Evolutionary conservation across 1,140 invertebrate genomes (phyloP).

Genomic region (Pogonomyrmex californicus): DNA sequence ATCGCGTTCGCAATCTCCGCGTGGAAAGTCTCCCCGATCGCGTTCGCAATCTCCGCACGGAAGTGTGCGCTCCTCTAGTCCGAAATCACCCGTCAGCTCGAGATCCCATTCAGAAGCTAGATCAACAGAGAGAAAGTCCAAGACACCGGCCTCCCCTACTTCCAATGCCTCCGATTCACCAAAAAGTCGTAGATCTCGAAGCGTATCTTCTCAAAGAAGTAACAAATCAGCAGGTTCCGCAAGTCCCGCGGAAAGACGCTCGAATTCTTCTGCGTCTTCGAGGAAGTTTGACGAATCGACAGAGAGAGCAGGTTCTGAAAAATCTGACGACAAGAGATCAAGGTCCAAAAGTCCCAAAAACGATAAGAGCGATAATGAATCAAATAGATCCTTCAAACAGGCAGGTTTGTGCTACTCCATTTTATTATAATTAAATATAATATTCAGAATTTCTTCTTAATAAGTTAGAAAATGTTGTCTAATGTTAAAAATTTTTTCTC

Average conservation of each 20-base stretch:
- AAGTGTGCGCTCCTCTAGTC: slow-evolving; percentile 76
- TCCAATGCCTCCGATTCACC: slow-evolving; percentile 73
- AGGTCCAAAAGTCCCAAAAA: slow-evolving; percentile 84
- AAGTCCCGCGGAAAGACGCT: slow-evolving; percentile 85
- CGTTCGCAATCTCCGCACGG: slow-evolving; percentile 74
- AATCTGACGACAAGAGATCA: slow-evolving; percentile 55
- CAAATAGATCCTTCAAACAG: slow-evolving; percentile 78
- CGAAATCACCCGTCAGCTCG: slow-evolving; percentile 74
- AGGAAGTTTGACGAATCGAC: slow-evolving; percentile 66
- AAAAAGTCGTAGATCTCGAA: slow-evolving; percentile 76
- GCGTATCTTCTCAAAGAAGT: slow-evolving; percentile 47
- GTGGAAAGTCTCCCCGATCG: slow-evolving; percentile 61
- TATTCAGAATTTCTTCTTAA: neutral
- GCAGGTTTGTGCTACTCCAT: slow-evolving; percentile 65
- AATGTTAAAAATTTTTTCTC: neutral
- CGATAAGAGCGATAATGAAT: slow-evolving; percentile 84
- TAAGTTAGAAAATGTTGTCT: slow-evolving; percentile 9
- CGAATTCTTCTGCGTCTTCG: slow-evolving; percentile 87
- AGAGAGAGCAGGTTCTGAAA: slow-evolving; percentile 59
- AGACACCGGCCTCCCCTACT: slow-evolving; percentile 76
- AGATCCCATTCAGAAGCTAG: slow-evolving; percentile 63
- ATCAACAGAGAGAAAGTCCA: slow-evolving; percentile 76
- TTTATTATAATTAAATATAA: neutral
- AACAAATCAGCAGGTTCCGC: slow-evolving; percentile 66
- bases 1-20: slow-evolving; percentile 67